Base-by-base conservation (phyloP, 1,140 invertebrate species). In the Centruroides sculpturatus region DNA sequence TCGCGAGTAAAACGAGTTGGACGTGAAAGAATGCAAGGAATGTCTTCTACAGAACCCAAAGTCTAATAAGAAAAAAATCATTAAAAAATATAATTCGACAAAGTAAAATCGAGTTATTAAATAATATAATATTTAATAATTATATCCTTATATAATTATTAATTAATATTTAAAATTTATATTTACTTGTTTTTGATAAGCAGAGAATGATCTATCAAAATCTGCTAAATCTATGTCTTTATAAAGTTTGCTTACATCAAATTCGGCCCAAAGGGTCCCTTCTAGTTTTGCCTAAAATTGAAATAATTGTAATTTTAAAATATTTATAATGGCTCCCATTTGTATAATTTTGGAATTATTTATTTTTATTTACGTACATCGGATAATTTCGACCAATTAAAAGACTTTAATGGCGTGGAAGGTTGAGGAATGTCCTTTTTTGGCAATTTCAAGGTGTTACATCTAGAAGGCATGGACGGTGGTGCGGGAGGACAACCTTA, bases 341-440 rank as follows among this genome's bases (percentile, higher is more conserved):
- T 49, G n/a, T 49, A 11, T 49, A 10, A 49, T 49, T 10, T 49
- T 49, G n/a, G n/a, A 49, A 23, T 23, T 23, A 23, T 23, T 23
- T 8, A 34, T 13, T 51, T 51, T 51, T 23, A 56, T 5, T 81
- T 54, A 67, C 67, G 68, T 66, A 87, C 82, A 67, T 93, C 89
- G 0, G 90, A 86, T 64, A 96, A 77, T 70, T 95, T 95, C 7
- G 88, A 89, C 93, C 94, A 98, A 75, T 98, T 98, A 76, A 98
- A 93, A 35, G 92, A 92, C 73, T 97, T 97, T 3, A 98, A 76
- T 0, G 92, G 89, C 74, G 89, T 89, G 34, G 85, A 83, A 5
- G 94, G 87, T 59, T 78, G 73, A 36, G 81, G 80, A 47, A 80
- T 72, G 68, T 92, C 87, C 64, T 91, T 92, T 60, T 90, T 84